Conservation (phyloP, 2,113 vertebrate genomes). For the Catagonus wagneri region DNA sequence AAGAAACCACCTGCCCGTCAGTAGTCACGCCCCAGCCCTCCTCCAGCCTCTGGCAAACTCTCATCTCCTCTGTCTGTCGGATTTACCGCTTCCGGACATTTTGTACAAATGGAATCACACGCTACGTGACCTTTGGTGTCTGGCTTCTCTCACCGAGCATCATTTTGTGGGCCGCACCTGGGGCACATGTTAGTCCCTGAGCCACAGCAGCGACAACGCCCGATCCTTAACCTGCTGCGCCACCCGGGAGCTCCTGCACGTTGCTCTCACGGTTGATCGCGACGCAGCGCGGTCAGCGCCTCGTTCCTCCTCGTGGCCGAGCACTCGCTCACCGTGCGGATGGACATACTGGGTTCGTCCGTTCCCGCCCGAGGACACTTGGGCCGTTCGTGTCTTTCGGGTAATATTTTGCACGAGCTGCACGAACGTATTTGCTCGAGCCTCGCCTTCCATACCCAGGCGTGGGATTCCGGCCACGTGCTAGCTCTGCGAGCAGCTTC, state of each 20-base stretch:
- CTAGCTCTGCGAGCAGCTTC: fast-evolving
- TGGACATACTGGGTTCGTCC: fast-evolving
- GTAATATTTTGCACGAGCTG: too few species aligned
- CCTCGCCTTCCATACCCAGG: fast-evolving
- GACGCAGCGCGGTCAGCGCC: fast-evolving
- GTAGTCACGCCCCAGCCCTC: background rate
- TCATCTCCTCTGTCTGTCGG: background rate
- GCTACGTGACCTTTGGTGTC: fast-evolving
- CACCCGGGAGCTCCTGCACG: too few species aligned
- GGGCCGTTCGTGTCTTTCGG: too few species aligned
- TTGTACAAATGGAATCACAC: fast-evolving
- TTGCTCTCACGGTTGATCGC: fast-evolving
- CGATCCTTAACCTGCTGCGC: too few species aligned
- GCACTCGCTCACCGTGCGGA: fast-evolving
- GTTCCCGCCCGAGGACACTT: fast-evolving
- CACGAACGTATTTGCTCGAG: background rate
- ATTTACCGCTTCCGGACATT: fast-evolving
- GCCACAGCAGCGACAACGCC: too few species aligned
- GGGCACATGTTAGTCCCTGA: too few species aligned
- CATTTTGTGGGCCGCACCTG: too few species aligned
- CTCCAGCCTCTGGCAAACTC: background rate
- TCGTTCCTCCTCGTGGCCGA: fast-evolving
- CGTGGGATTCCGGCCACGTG: fast-evolving
- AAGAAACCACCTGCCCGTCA: fast-evolving
- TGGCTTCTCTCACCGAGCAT: background rate